A percentile compares a stretch with the other conserved stretches of the same genome.
phyloP scores from a whole-genome alignment of 2,113 vertebrate species.

The Calidris pygmaea region DNA sequence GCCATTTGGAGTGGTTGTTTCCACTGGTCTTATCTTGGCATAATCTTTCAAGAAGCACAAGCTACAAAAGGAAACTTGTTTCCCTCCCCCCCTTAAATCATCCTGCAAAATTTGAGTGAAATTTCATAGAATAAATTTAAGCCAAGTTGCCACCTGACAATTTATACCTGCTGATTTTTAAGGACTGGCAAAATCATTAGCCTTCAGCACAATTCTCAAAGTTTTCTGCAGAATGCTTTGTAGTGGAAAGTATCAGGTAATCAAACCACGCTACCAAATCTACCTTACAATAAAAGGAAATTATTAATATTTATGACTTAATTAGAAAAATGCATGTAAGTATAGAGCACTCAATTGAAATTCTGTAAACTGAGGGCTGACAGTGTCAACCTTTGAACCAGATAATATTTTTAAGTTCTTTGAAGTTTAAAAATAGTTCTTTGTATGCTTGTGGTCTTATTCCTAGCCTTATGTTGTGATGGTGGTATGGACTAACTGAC shows the following conservation, averaged over 20 bases:
- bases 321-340: background rate
- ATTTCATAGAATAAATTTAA: background rate
- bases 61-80: background rate
- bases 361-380: background rate
- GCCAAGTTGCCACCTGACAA: background rate
- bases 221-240: background rate
- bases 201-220: background rate
- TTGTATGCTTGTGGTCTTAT: background rate
- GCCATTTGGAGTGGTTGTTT: background rate
- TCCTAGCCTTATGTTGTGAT: background rate
- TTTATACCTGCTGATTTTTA: background rate
- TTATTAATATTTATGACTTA: background rate
- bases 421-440: background rate
- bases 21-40: rapidly evolving
- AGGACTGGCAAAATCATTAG: background rate
- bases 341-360: background rate
- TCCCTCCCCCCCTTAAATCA: background rate
- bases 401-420: background rate
- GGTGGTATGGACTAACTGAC: background rate
- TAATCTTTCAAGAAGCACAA: background rate
- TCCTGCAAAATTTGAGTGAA: background rate
- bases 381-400: background rate
- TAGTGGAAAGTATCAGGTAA: background rate
- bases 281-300: background rate
- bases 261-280: background rate